Evolutionary conservation across 2,797 vertebrate genomes (phyloP).

Genomic region (Bovichtus variegatus): DNA sequence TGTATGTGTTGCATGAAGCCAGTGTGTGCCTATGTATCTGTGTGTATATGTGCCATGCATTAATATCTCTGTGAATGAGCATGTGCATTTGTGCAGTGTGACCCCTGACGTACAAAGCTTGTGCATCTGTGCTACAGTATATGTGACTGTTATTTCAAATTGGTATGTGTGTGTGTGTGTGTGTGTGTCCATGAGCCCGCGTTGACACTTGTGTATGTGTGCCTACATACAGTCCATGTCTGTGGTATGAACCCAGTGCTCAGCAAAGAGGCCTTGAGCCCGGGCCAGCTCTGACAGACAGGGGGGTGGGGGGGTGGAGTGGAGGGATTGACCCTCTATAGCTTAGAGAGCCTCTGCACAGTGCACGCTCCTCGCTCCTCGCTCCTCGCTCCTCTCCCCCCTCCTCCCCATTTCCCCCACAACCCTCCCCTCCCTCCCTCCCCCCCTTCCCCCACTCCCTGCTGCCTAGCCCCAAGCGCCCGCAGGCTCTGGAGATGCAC

Average conservation of each 20-base stretch:
- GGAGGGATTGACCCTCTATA: constrained; percentile 75
- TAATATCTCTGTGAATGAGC: constrained; percentile 33
- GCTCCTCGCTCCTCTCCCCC: constrained; percentile 10
- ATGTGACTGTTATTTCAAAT: constrained; percentile 37
- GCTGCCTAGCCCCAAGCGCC: constrained; percentile 77
- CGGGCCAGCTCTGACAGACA: constrained; percentile 61
- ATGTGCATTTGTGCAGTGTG: constrained; percentile 36
- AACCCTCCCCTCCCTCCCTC: constrained; percentile 25
- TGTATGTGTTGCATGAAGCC: constrained; percentile 31
- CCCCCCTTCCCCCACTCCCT: constrained; percentile 64
- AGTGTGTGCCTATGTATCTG: constrained; percentile 27
- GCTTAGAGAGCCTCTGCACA: constrained; percentile 72
- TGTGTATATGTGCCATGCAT: constrained; percentile 16
- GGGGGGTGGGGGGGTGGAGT: constrained; percentile 48
- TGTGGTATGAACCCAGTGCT: constrained; percentile 41
- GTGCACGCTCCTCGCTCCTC: constrained; percentile 46
- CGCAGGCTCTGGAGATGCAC: constrained; percentile 79
- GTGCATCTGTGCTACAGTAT: constrained; percentile 10
- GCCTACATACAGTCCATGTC: constrained; percentile 23
- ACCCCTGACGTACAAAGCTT: constrained; percentile 30
- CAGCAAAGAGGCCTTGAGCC: constrained; percentile 68
- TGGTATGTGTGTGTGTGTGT: constrained; percentile 16
- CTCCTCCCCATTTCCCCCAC: constrained; percentile 48
- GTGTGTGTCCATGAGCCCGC: not conserved
- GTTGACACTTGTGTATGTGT: constrained; percentile 15